Evolutionary conservation across 2,113 vertebrate species (phyloP).

Genomic region (Actenoides lindsayi): DNA sequence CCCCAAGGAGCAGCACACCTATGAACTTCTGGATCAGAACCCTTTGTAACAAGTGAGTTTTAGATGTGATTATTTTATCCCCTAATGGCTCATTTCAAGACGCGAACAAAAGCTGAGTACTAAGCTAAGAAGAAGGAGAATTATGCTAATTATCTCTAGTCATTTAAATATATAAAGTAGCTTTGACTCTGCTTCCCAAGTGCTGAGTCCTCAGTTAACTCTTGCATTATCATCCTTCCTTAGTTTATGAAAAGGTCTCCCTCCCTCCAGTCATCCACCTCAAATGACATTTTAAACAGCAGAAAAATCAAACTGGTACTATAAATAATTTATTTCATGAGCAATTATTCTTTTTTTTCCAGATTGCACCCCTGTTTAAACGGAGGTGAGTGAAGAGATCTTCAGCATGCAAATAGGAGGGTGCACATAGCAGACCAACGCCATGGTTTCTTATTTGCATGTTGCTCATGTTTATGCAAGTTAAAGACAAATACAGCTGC

Average conservation of each 20-base stretch:
- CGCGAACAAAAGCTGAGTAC: conserved; percentile 5
- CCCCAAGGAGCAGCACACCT: neutral
- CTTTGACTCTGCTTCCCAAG: neutral
- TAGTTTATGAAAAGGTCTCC: neutral
- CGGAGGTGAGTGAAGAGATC: neutral
- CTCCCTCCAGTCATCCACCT: neutral
- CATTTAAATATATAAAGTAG: conserved; percentile 33
- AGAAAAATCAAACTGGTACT: neutral
- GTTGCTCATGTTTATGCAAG: conserved; percentile 71
- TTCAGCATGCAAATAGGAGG: neutral
- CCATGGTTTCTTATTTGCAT: conserved; percentile 65
- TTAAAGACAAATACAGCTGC: conserved; percentile 53
- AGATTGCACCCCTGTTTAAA: neutral
- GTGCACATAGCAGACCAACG: neutral
- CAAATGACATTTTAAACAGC: neutral
- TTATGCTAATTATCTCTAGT: neutral
- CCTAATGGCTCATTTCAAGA: neutral
- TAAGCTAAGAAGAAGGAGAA: neutral
- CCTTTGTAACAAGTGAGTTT: neutral
- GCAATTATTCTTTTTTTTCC: neutral
- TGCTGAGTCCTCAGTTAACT: conserved; percentile 39
- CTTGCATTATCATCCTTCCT: neutral
- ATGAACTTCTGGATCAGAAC: neutral
- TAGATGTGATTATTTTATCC: neutral
- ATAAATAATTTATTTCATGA: neutral